Percentiles rank a stretch among this genome's conserved stretches.
Conservation (phyloP, 92 coral and sea anemone species). For the Phenganax subtilis region DNA sequence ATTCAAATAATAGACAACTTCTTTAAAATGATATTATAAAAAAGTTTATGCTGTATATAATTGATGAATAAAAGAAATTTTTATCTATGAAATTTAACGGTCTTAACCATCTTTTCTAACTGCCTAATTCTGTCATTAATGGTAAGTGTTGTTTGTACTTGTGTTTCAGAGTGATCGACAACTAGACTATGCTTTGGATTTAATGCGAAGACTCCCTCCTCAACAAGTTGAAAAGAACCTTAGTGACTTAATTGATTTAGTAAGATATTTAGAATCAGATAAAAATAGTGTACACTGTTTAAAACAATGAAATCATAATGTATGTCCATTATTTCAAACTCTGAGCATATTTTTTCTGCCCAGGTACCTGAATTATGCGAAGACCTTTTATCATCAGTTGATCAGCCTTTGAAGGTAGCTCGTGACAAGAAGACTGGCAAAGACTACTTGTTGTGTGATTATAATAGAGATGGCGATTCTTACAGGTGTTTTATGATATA, state of each 20-base stretch:
- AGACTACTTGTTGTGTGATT: conserved; percentile 94
- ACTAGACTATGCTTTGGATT: conserved; percentile 96
- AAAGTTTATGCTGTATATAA: not conserved
- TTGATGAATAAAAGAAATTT: too few species aligned
- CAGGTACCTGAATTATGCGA: conserved; percentile 91
- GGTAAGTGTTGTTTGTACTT: conserved; percentile 6
- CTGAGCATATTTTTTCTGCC: not conserved
- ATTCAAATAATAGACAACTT: too few species aligned
- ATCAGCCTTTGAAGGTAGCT: conserved; percentile 96
- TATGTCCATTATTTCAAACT: too few species aligned
- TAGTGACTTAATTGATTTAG: conserved; percentile 95
- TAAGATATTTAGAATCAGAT: conserved; percentile 32
- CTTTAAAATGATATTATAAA: too few species aligned
- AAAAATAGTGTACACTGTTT: too few species aligned
- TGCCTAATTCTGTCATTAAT: not conserved
- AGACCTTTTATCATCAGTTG: conserved; percentile 90
- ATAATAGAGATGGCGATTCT: conserved; percentile 97
- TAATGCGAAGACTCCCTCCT: conserved; percentile 98
- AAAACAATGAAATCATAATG: too few species aligned
- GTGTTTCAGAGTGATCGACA: conserved; percentile 76
- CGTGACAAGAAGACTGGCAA: conserved; percentile 92
- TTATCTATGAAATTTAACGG: too few species aligned
- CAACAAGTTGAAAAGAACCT: conserved; percentile 97
- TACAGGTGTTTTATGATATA: conserved; percentile 58
- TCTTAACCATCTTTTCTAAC: too few species aligned